Percentiles rank a stretch among this genome's conserved stretches.
These are phyloP conservation scores for Acanthurus lineatus DNA, from an alignment of 2,797 vertebrate species.

Conservation along the genomic window DNA sequence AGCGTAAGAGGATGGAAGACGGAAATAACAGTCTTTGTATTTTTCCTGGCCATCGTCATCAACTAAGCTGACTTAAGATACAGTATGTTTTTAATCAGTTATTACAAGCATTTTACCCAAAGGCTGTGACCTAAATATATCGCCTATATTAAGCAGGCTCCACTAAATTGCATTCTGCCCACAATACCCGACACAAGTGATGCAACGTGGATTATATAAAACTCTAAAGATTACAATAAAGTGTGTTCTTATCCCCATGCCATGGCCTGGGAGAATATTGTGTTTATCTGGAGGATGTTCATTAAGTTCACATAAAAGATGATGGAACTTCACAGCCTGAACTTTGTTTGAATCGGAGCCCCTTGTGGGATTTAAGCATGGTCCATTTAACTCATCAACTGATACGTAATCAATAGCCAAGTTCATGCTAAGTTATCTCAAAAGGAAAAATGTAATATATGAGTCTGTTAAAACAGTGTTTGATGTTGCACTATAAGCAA, in stretches of 20 bases:
- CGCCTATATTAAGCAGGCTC: conserved; percentile 10
- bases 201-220: conserved; percentile 7
- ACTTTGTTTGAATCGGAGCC: conserved; percentile 23
- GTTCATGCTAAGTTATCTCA: not conserved
- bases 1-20: not conserved
- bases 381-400: conserved; percentile 22
- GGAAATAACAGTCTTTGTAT: not conserved
- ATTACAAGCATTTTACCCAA: not conserved
- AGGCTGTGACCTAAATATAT: conserved; percentile 3
- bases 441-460: conserved; percentile 43
- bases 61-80: not conserved
- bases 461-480: not conserved
- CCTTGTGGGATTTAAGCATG: conserved; percentile 17
- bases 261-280: not conserved
- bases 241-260: not conserved
- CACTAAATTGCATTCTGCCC: conserved; percentile 5
- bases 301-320: conserved; percentile 46
- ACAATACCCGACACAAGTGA: not conserved
- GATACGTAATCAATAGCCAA: conserved; percentile 48
- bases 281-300: conserved; percentile 36
- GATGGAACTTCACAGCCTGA: conserved; percentile 22
- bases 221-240: conserved; percentile 37
- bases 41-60: not conserved
- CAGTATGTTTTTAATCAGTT: conserved; percentile 3
- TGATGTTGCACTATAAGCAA: conserved; percentile 6